phyloP scores from a whole-genome alignment of 2,888 invertebrate species.

The Hypselothyrea guttata region DNA sequence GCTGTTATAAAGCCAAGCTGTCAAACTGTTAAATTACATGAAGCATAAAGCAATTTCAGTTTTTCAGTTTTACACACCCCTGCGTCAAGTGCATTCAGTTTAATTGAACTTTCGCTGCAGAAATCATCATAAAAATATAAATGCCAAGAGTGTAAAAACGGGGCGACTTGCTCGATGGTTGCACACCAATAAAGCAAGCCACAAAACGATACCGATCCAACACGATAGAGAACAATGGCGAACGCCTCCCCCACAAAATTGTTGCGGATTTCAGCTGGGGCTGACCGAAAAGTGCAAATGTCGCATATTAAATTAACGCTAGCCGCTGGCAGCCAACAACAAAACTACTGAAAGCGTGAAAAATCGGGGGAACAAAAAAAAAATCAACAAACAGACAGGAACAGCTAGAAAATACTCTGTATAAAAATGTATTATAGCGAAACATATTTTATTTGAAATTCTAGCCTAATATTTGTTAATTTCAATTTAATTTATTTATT shows the following conservation, averaged over 20 bases:
- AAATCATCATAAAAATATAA: conserved; percentile 29
- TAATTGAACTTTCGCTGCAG: conserved; percentile 56
- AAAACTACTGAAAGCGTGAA: conserved; percentile 56
- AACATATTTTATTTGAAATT: no score
- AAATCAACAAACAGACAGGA: conserved; percentile 12
- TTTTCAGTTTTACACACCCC: conserved; percentile 41
- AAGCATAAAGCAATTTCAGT: conserved; percentile 25
- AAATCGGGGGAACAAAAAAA: conserved; percentile 22
- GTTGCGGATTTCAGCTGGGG: conserved; percentile 11
- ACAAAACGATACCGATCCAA: conserved; percentile 30
- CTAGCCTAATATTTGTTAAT: no score
- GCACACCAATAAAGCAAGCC: conserved; percentile 10
- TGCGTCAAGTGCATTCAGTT: conserved; percentile 51
- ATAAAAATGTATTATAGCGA: background rate
- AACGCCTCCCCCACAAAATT: conserved; percentile 3
- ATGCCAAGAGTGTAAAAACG: conserved; percentile 1
- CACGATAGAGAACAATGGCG: conserved; percentile 5
- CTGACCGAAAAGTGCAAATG: conserved; percentile 72
- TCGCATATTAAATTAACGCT: conserved; percentile 75
- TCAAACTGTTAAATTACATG: conserved; percentile 15
- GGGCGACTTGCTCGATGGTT: background rate
- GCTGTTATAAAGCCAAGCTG: conserved; percentile 8
- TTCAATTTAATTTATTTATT: no score
- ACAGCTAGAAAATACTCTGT: conserved; percentile 10
- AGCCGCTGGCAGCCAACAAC: conserved; percentile 19